A percentile compares a stretch with the other conserved stretches of the same genome.
Conservation (phyloP, 2,797 vertebrate genomes). For the Megalops cyprinoides region DNA sequence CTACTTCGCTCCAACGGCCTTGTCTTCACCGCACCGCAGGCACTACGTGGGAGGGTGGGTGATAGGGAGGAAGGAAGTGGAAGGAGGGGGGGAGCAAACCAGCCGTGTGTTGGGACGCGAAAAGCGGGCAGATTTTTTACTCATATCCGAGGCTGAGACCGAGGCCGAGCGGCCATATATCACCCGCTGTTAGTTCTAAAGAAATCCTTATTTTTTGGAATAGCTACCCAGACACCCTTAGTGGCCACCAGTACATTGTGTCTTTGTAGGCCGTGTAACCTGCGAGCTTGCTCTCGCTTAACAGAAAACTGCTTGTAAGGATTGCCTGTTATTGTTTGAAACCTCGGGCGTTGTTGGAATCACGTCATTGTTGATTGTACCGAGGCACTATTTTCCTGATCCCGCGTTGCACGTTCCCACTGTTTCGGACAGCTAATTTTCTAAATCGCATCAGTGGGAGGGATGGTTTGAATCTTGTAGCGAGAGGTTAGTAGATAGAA, state of each 20-base stretch:
- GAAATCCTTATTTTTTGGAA: slow-evolving; percentile 38
- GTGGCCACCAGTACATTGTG: slow-evolving; percentile 75
- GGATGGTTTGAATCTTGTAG: slow-evolving; percentile 15
- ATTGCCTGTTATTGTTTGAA: slow-evolving; percentile 42
- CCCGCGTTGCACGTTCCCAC: slow-evolving; percentile 61
- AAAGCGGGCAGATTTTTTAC: slow-evolving; percentile 47
- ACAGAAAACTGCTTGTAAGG: slow-evolving; percentile 17
- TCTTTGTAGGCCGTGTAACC: slow-evolving; percentile 61
- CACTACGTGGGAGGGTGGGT: slow-evolving; percentile 69
- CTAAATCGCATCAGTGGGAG: slow-evolving; percentile 39
- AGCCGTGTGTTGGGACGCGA: slow-evolving; percentile 53
- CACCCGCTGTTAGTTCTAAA: slow-evolving; percentile 36
- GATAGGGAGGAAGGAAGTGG: slow-evolving; percentile 62
- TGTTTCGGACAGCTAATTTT: slow-evolving; percentile 50
- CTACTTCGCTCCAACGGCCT: slow-evolving; percentile 74
- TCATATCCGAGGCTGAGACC: slow-evolving; percentile 45
- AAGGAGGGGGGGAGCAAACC: slow-evolving; percentile 47
- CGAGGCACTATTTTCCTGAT: slow-evolving; percentile 49
- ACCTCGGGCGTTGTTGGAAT: slow-evolving; percentile 30
- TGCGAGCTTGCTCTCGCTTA: background rate
- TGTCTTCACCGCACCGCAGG: slow-evolving; percentile 68
- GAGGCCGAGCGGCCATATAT: slow-evolving; percentile 54
- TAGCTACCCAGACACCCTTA: slow-evolving; percentile 51
- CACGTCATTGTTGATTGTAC: slow-evolving; percentile 26
- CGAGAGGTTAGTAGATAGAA: slow-evolving; percentile 58